Conservation (phyloP, 1,140 invertebrate species). For the Rhopalosiphum padi region DNA sequence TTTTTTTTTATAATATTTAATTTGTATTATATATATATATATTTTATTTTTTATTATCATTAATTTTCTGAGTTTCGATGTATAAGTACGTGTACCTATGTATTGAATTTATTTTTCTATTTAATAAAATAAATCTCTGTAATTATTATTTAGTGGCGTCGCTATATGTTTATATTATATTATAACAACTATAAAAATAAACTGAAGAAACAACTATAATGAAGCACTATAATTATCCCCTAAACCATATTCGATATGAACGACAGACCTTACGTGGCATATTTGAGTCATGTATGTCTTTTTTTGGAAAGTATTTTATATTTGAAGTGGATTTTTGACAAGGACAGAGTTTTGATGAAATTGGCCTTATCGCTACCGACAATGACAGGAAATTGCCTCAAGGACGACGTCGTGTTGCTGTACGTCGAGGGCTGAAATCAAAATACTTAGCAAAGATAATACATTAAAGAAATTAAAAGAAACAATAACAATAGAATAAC, state of each 20-base stretch:
- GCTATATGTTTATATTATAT: not conserved
- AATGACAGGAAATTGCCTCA: not conserved
- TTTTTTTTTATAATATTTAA: no score
- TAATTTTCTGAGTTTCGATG: no score
- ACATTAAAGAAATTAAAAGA: not conserved
- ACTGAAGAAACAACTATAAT: not conserved
- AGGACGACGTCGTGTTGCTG: no score
- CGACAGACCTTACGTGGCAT: not conserved
- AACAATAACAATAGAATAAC: not conserved
- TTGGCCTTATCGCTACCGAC: not conserved
- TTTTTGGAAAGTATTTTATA: not conserved
- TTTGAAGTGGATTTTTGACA: not conserved
- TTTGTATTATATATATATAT: no score
- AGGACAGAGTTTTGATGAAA: not conserved
- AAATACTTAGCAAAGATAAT: not conserved
- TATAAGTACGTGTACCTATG: no score
- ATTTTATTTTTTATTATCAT: no score
- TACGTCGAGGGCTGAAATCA: not conserved
- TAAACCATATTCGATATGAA: not conserved
- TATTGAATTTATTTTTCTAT: no score
- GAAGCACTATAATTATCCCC: not conserved
- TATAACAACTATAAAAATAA: not conserved
- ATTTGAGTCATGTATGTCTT: not conserved
- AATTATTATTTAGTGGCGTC: no score
- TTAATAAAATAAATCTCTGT: no score